Evolutionary conservation across 2,113 vertebrate genomes (phyloP).

Genomic region (Spilogale gracilis): DNA sequence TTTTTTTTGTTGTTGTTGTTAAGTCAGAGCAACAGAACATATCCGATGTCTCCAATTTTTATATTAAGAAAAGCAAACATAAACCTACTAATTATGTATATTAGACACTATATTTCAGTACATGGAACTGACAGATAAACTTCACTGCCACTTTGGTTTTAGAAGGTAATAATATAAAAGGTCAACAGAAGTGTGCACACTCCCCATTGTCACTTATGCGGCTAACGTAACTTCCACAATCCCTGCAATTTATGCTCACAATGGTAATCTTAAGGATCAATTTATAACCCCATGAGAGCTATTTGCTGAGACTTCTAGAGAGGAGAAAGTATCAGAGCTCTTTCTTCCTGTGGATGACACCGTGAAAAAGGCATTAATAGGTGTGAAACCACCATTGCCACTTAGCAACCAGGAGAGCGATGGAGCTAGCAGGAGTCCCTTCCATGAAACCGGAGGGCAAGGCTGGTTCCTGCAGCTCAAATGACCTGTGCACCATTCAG

Average conservation of each 20-base stretch:
- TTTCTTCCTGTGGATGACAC: background rate
- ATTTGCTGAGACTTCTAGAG: background rate
- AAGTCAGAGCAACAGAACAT: constrained; percentile 18
- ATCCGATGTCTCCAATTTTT: background rate
- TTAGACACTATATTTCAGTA: constrained; percentile 10
- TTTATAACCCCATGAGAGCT: background rate
- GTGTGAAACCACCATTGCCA: background rate
- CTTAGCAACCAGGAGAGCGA: accelerated
- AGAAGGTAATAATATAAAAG: background rate
- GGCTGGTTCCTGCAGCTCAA: no score
- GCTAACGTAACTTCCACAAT: background rate
- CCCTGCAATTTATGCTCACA: background rate
- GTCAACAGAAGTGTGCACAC: background rate
- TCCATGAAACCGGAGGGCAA: accelerated
- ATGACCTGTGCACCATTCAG: background rate
- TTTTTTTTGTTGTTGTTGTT: background rate
- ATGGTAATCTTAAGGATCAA: background rate
- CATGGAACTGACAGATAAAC: background rate
- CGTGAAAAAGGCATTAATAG: no score
- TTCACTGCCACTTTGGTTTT: background rate
- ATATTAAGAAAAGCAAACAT: constrained; percentile 53
- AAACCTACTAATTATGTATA: background rate
- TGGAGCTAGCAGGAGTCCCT: background rate
- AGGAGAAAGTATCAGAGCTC: background rate
- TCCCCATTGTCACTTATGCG: background rate